These are phyloP conservation scores for Tenrec ecaudatus DNA, from an alignment of 2,113 vertebrate species.

Conservation along the genomic window DNA sequence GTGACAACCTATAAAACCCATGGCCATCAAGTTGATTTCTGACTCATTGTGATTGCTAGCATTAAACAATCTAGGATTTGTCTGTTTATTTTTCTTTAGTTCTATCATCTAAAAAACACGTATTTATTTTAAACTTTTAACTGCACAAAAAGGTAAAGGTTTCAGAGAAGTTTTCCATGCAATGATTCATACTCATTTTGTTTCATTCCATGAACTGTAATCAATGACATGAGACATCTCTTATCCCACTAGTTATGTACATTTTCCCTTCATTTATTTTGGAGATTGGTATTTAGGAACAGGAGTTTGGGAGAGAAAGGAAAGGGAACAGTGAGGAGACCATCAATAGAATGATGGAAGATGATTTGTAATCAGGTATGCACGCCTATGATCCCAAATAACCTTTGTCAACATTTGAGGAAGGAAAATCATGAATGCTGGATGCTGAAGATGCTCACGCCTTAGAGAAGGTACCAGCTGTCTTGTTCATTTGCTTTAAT, in stretches of 20 bases:
- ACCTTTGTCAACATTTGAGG: not conserved
- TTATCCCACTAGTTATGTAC: not conserved
- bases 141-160: no score
- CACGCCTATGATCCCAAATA: not conserved
- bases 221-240: no score
- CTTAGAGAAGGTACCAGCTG: not conserved
- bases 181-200: no score
- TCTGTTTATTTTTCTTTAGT: not conserved
- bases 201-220: no score
- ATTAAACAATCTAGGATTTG: not conserved
- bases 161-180: no score
- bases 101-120: no score
- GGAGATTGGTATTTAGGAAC: not conserved
- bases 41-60: not conserved
- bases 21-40: not conserved
- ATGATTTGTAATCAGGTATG: not conserved
- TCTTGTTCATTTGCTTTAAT: slow-evolving; percentile 39
- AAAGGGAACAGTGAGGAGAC: not conserved
- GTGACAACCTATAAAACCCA: not conserved
- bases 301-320: not conserved
- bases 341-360: not conserved
- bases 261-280: slow-evolving; percentile 34
- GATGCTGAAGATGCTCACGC: not conserved
- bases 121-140: no score
- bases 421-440: not conserved